Base-by-base conservation (phyloP, 2,113 vertebrate genomes). In the Phalacrocorax carbo region DNA sequence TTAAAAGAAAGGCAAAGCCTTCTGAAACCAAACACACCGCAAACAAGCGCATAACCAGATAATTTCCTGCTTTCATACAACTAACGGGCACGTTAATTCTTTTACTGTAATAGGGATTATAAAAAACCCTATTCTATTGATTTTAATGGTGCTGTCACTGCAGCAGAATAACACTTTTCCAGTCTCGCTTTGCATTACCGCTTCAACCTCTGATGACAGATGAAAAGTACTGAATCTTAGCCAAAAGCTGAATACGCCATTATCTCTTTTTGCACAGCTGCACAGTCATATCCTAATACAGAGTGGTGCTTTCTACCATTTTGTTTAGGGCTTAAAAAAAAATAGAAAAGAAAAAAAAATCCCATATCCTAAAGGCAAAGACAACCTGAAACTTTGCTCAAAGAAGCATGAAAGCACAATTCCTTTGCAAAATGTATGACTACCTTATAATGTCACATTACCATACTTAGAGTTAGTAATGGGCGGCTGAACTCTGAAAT, bases 261-360 rank as follows among this genome's bases (percentile, higher is more conserved):
- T 97, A 97, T 98, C 96, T 97, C 55, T n/a, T 96, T 70, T 78
- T 64, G 87, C 92, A 92, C 97, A 98, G 96, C 97, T 97, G 96
- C 81, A 38, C 94, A 88, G 86, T 38, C 94, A 75, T 77, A 75
- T 34, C 94, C 94, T 57, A 46, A 87, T 19, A 64, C 83, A 94
- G 81, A 91, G 51, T 5, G 13, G 34, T 54, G 44, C 88, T 93
- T 86, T 77, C 87, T 82, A 75, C 81, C 95, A 93, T 90, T 93
- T 94, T 90, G 90, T 96, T 93, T 77, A 81, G 93, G 89, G 80
- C 42, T 93, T 86, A 23, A 66, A 77, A 90, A 86, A 88, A 58
- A n/a, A 17, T 38, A 38, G 26, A 10, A 20, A 44, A 4, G 32
- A 25, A 36, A 27, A 62, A 19, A 61, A 68, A 7, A 65, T 13